phyloP scores from a whole-genome alignment of 2,797 vertebrate species.

The Sebastes iracundus region DNA sequence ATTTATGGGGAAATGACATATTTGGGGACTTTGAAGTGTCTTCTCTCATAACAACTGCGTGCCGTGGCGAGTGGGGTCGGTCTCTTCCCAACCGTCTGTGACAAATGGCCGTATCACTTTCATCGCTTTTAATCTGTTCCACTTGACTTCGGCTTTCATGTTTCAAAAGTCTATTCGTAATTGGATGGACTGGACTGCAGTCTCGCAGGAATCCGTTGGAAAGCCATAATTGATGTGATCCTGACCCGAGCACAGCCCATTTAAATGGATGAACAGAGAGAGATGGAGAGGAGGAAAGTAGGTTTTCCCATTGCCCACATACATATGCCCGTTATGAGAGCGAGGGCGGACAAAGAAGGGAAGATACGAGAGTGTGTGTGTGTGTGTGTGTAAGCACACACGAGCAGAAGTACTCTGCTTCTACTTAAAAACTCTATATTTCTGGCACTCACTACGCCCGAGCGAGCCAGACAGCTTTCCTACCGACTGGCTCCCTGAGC shows the following conservation, averaged over 20 bases:
- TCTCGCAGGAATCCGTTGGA: slow-evolving; percentile 27
- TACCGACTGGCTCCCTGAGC: slow-evolving; percentile 35
- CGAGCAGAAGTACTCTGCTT: slow-evolving; percentile 17
- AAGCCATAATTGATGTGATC: slow-evolving; percentile 40
- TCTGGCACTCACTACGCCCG: slow-evolving; percentile 19
- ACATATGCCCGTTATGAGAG: slow-evolving; percentile 18
- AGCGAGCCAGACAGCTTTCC: slow-evolving; percentile 50
- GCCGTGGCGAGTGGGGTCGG: not conserved
- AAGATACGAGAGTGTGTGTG: not conserved
- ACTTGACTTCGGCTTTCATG: slow-evolving; percentile 36
- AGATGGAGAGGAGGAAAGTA: slow-evolving; percentile 4
- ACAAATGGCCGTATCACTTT: slow-evolving; percentile 53
- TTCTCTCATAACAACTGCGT: slow-evolving; percentile 1
- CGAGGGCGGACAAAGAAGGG: not conserved
- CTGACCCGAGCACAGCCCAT: slow-evolving; percentile 20
- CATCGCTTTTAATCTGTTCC: slow-evolving; percentile 53
- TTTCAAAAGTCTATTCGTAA: slow-evolving; percentile 35
- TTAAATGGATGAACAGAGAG: slow-evolving; percentile 28
- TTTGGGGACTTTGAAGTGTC: slow-evolving; percentile 9
- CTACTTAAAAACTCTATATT: slow-evolving; percentile 43
- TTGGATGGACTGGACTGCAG: slow-evolving; percentile 33
- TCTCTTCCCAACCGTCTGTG: slow-evolving; percentile 51
- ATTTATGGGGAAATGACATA: slow-evolving; percentile 7
- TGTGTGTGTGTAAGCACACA: not conserved
- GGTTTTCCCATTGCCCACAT: slow-evolving; percentile 11